phyloP scores from a whole-genome alignment of 92 coral and sea anemone genomes.

The Epizoanthus scotinus region DNA sequence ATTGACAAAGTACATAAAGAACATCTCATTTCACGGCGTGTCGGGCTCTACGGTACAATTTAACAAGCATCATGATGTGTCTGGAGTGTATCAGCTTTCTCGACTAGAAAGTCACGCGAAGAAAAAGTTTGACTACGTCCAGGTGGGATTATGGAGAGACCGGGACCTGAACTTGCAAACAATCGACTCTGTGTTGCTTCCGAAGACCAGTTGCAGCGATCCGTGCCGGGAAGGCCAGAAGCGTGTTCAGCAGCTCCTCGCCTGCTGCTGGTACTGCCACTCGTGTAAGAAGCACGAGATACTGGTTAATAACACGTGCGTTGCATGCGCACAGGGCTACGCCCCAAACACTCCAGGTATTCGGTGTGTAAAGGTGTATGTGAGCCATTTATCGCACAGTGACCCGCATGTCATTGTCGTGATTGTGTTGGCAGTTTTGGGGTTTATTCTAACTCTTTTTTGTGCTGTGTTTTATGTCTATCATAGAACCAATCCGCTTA shows the following conservation, averaged over 20 bases:
- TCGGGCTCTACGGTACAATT: slow-evolving; percentile 37
- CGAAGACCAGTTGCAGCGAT: slow-evolving; percentile 36
- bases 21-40: slow-evolving; percentile 32
- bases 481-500: slow-evolving; percentile 22
- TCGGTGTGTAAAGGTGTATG: slow-evolving; percentile 28
- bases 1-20: slow-evolving; percentile 23
- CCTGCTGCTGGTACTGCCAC: slow-evolving; percentile 54
- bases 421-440: slow-evolving; percentile 36
- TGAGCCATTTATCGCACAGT: slow-evolving; percentile 24
- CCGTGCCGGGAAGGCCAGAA: slow-evolving; percentile 25
- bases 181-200: not conserved
- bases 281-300: slow-evolving; percentile 39
- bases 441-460: slow-evolving; percentile 30
- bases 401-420: slow-evolving; percentile 35
- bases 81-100: slow-evolving; percentile 29
- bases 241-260: slow-evolving; percentile 17
- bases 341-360: slow-evolving; percentile 9
- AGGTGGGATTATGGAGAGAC: slow-evolving; percentile 41
- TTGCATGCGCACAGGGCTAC: slow-evolving; percentile 34
- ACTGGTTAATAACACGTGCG: slow-evolving; percentile 42
- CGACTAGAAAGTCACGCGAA: slow-evolving; percentile 7
- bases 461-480: slow-evolving; percentile 33
- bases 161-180: slow-evolving; percentile 20
- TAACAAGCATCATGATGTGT: slow-evolving; percentile 40
- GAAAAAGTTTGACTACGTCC: not conserved